Percentiles rank a stretch among this genome's conserved stretches.
Conservation (phyloP, 2,113 vertebrate species). For the Miniopterus natalensis region DNA sequence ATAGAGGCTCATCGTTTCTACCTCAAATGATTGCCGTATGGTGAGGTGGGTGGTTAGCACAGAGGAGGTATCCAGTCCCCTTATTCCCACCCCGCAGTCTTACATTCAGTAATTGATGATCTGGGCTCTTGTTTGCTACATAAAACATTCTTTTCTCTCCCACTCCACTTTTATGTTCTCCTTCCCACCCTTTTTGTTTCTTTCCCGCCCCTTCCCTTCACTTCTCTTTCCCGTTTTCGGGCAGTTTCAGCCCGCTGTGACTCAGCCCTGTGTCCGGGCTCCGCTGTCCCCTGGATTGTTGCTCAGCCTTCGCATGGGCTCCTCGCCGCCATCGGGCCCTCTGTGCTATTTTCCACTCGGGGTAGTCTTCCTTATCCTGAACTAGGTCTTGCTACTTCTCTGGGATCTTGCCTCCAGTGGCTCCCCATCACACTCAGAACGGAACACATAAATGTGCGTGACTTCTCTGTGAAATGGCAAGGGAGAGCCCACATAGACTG, state of each 20-base stretch:
- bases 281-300: not conserved
- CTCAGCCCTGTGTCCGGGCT: not conserved
- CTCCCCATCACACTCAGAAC: not conserved
- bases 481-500: not conserved
- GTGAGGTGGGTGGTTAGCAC: not conserved
- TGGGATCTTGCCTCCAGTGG: not conserved
- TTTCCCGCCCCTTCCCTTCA: not conserved
- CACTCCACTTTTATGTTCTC: not conserved
- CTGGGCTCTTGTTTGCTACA: not conserved
- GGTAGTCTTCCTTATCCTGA: not conserved
- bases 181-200: not conserved
- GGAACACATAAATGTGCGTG: not conserved
- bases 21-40: not conserved
- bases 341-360: not conserved
- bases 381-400: not conserved
- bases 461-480: not conserved
- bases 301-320: not conserved
- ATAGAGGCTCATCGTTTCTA: not conserved
- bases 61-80: not conserved
- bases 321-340: fast-evolving
- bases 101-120: not conserved
- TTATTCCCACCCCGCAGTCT: not conserved
- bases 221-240: not conserved
- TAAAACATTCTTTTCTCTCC: not conserved
- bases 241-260: not conserved